Conservation (phyloP, 2,113 vertebrate genomes). For the Pituophis catenifer region DNA sequence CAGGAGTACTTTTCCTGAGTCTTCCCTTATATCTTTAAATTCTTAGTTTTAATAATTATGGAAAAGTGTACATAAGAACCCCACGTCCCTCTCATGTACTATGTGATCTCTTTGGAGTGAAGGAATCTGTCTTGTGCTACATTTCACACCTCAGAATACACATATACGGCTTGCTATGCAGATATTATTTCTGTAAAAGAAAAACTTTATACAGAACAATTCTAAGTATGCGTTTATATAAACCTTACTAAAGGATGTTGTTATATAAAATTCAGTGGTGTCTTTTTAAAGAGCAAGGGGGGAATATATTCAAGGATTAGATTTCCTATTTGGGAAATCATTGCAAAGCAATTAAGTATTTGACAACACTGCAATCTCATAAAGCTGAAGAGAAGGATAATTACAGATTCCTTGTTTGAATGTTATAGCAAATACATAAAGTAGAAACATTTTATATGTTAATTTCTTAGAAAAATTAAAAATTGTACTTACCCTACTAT, state of each 20-base stretch:
- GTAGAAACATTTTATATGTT: background rate
- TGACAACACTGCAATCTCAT: background rate
- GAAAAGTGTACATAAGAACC: background rate
- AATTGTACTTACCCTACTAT: slow-evolving; percentile 90
- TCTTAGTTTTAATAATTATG: background rate
- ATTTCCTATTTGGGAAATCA: background rate
- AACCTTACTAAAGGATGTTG: background rate
- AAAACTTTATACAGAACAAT: background rate
- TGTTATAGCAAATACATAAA: background rate
- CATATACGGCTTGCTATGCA: background rate
- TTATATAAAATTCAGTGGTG: background rate
- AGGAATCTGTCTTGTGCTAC: background rate
- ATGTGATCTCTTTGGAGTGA: background rate
- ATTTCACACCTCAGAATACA: background rate
- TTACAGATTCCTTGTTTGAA: background rate
- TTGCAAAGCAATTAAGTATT: background rate
- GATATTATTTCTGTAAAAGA: background rate
- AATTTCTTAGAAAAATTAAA: slow-evolving; percentile 28
- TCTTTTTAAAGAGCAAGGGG: background rate
- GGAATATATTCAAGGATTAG: background rate
- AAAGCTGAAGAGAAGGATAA: background rate
- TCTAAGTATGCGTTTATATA: background rate
- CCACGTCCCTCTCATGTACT: background rate
- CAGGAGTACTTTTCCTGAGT: background rate
- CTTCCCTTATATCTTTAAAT: background rate